phyloP scores from a whole-genome alignment of 2,888 invertebrate genomes.

The Nyleta sp. region DNA sequence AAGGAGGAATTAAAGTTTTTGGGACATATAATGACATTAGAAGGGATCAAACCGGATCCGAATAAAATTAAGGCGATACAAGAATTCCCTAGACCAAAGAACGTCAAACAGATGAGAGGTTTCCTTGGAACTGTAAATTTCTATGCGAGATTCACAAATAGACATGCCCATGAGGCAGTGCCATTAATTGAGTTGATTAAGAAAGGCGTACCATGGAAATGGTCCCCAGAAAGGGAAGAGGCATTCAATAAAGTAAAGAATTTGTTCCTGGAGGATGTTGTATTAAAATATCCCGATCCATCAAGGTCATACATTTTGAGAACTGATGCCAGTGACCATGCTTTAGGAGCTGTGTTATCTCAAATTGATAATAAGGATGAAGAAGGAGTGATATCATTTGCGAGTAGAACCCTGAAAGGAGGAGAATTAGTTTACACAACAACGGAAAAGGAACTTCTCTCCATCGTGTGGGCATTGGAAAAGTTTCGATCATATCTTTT shows the following conservation, averaged over 20 bases:
- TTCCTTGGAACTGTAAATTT: too few relatives aligned
- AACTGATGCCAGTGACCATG: conserved; percentile 22
- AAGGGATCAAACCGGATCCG: conserved; percentile 12
- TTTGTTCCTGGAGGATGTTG: conserved; percentile 32
- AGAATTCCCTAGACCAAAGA: conserved; percentile 22
- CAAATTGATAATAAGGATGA: conserved; percentile 24
- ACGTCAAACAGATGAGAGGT: too few relatives aligned
- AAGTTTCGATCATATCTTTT: conserved; percentile 70
- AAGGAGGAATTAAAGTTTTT: conserved; percentile 10
- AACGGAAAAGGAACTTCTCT: conserved; percentile 67
- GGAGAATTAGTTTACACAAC: conserved; percentile 66
- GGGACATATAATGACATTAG: conserved; percentile 18
- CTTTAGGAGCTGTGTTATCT: conserved; percentile 39
- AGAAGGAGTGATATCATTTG: conserved; percentile 62
- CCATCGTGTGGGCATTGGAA: conserved; percentile 53
- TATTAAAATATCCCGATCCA: conserved; percentile 6
- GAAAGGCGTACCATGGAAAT: conserved; percentile 41
- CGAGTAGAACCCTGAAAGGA: conserved; percentile 64
- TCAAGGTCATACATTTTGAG: not conserved
- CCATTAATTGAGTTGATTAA: conserved; percentile 45
- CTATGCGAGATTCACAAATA: conserved; percentile 13
- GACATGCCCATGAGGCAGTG: conserved; percentile 21
- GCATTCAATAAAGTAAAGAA: conserved; percentile 47
- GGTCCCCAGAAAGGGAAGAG: conserved; percentile 23
- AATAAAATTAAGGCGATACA: conserved; percentile 15